Evolutionary conservation across 1,140 invertebrate species (phyloP), one percentile per base, ranked within the genome.

Genomic region (Tribolium castaneum): DNA sequence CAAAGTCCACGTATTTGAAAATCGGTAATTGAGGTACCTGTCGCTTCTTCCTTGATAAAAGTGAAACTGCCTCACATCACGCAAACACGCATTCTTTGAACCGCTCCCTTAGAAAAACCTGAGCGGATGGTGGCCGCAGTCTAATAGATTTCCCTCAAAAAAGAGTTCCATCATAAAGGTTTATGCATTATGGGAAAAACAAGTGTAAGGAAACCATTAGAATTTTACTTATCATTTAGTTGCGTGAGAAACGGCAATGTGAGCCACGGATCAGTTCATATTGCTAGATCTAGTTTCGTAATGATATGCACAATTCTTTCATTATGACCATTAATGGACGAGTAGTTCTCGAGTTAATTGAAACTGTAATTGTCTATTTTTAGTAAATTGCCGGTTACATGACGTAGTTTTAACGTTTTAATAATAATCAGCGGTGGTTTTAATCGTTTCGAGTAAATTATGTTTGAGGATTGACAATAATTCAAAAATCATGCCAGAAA

Each of bases 11-110:
- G 59, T 66, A 34, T 66, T 70, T 70, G 12, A 45, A 70, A 72
- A 72, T 72, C 70, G 9, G 39, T 72, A 72, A 72, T 72, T 72
- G 70, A 52, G 70, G 50, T 72, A 72, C 70, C 70, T 72, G 70
- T 72, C 70, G 70, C 70, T 50, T 72, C 70, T 72, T 72, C 70
- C 70, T 70, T 72, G 70, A 72, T 52, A 72, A 72, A 72, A 72
- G 35, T 72, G 14, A 72, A 72, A 72, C 50, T 51, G 45, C 70
- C 50, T 72, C 6, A 22, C 3, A 50, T 50, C 70, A 72, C 70
- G 70, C 70, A 39, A 72, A 72, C 70, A 66, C 59, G 59, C 59
- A 66, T 66, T 66, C 59, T 35, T 35, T 12, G 14, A 66, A 66
- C 59, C 30, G 30, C 30, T 66, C 45, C 59, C 34, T 66, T 66